Conservation (phyloP, 1,140 invertebrate genomes). For the Anastrepha ludens region DNA sequence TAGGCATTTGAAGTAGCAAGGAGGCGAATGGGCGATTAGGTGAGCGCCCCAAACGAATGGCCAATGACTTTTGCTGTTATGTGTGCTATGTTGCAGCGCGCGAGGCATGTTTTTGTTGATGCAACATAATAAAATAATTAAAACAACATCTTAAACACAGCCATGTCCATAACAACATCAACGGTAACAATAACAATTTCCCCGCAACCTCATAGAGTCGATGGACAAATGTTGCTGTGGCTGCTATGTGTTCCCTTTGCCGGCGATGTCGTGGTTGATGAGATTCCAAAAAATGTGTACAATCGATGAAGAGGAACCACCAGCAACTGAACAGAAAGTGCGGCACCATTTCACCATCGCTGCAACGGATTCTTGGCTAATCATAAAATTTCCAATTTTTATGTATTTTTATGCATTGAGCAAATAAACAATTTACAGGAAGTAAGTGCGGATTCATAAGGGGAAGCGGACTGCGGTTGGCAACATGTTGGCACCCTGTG, state of each 20-base stretch:
- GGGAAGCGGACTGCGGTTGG: neutral
- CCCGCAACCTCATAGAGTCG: neutral
- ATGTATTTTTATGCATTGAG: constrained; percentile 39
- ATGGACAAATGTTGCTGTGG: neutral
- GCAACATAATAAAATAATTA: constrained; percentile 52
- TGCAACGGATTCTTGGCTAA: constrained; percentile 17
- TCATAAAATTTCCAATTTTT: constrained; percentile 33
- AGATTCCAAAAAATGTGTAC: constrained; percentile 41
- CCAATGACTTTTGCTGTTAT: constrained; percentile 31
- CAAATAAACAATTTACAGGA: constrained; percentile 47
- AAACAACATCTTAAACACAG: constrained; percentile 52
- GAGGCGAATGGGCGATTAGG: neutral
- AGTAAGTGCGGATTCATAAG: neutral
- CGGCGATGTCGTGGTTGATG: constrained; percentile 31
- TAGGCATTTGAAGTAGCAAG: neutral
- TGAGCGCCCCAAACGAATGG: constrained; percentile 33
- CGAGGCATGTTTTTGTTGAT: constrained; percentile 38
- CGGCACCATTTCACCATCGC: constrained; percentile 19
- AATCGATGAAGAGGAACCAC: constrained; percentile 42
- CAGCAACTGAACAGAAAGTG: constrained; percentile 30
- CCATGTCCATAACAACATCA: constrained; percentile 19
- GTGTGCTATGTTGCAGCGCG: constrained; percentile 25
- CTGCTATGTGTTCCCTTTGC: neutral
- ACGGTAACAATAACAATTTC: neutral
- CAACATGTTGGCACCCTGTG: neutral